Conservation (phyloP, 2,797 vertebrate species). For the Rhabdomys pumilio region DNA sequence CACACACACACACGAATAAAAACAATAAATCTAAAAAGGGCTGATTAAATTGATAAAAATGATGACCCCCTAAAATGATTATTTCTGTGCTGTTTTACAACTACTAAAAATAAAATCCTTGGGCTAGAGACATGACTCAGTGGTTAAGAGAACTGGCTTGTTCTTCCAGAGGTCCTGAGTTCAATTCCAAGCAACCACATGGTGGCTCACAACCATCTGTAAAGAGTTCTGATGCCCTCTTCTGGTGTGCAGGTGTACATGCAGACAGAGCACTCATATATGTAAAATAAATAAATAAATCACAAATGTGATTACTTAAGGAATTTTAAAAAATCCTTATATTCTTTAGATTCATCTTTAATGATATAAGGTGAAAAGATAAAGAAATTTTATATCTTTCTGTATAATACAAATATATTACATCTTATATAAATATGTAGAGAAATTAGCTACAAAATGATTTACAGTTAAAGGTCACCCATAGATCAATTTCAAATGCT, state of each 20-base stretch:
- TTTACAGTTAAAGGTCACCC: constrained; percentile 38
- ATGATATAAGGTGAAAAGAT: constrained; percentile 28
- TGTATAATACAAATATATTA: background rate
- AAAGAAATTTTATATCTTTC: constrained; percentile 20
- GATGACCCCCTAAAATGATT: constrained; percentile 37
- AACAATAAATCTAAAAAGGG: background rate
- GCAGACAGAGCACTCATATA: too few relatives aligned
- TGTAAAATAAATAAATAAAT: too few relatives aligned
- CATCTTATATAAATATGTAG: background rate
- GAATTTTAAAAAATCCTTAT: background rate
- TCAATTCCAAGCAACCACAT: too few relatives aligned
- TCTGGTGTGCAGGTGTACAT: too few relatives aligned
- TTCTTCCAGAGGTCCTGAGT: too few relatives aligned
- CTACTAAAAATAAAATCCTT: background rate
- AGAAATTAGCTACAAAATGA: constrained; percentile 64
- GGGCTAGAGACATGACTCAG: too few relatives aligned
- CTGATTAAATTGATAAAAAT: constrained; percentile 65
- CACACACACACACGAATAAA: background rate
- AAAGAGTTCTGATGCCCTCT: too few relatives aligned
- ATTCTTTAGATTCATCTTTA: constrained; percentile 43
- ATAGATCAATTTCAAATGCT: constrained; percentile 57
- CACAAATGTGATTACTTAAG: too few relatives aligned
- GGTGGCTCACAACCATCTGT: too few relatives aligned
- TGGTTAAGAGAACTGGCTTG: too few relatives aligned
- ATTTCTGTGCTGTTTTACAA: constrained; percentile 57